These are phyloP conservation scores for Pantherophis guttatus DNA, from an alignment of 2,113 vertebrate species.

Conservation along the genomic window DNA sequence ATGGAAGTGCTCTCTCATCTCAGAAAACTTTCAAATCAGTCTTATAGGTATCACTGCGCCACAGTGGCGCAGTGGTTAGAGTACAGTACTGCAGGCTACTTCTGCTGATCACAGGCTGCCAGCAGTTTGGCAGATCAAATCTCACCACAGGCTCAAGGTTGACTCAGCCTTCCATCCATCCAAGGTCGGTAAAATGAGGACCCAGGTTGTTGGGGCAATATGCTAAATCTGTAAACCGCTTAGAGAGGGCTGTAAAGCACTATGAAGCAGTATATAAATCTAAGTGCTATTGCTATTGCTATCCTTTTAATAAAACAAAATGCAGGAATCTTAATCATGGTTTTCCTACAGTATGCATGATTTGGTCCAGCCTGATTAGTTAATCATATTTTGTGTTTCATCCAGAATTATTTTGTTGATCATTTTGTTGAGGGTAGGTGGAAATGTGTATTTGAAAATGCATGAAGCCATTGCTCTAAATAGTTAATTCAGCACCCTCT, in stretches of 20 bases:
- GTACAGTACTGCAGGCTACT: too few species aligned
- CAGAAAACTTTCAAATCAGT: neutral
- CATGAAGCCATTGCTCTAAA: neutral
- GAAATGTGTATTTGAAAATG: neutral
- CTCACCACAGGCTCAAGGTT: too few species aligned
- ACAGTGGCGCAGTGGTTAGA: too few species aligned
- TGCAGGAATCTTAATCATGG: neutral
- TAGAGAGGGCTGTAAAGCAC: too few species aligned
- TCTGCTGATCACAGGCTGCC: too few species aligned
- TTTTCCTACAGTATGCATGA: neutral
- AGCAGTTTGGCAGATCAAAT: too few species aligned
- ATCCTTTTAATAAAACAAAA: neutral
- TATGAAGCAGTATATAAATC: too few species aligned
- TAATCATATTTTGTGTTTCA: neutral
- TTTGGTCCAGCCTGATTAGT: neutral
- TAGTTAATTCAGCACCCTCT: neutral
- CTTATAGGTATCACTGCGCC: neutral
- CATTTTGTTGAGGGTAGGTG: neutral
- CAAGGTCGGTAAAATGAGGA: too few species aligned
- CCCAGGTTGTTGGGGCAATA: too few species aligned
- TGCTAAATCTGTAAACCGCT: too few species aligned
- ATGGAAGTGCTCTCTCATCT: neutral
- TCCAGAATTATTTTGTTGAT: neutral
- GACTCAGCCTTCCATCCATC: too few species aligned
- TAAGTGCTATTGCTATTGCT: too few species aligned